Base-by-base conservation (phyloP, 1,140 invertebrate genomes). In the Caenorhabditis latens region DNA sequence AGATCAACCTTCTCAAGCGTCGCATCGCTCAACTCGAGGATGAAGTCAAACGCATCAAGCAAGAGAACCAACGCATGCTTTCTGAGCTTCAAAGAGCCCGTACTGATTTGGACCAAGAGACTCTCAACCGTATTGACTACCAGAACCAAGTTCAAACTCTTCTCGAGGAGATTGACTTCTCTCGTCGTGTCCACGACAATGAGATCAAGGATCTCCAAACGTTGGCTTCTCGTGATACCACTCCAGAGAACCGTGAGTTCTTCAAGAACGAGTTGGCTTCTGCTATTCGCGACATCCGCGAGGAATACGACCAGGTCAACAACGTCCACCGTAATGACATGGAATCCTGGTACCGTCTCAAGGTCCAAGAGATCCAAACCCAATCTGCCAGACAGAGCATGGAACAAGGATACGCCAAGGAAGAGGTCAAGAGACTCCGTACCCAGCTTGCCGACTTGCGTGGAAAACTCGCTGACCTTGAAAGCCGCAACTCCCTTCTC, bases 291-390 rank as follows among this genome's bases (percentile, higher is more conserved):
- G 94, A 94, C 87, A 94, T 94, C 83, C 93, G 94, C 84, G 90
- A 90, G 55, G 94, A 94, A 88, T 94, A 94, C 87, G 94, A 94
- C 53, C 90, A 91, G 75, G 90, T 94, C 88, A 93, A 93, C 88
- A 94, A 94, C 90, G 85, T 88, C 84, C 93, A 93, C 89, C 88
- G 93, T 14, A 93, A 93, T 83, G 91, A 93, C 65, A 93, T 93
- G 89, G 90, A 91, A 86, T 91, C 91, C n/a, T 91, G 90, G 90
- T 91, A 91, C 67, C 87, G 90, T 21, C 89, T 91, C 46, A 91
- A 91, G 86, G 91, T 94, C 11, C 93, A 94, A 91, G 93, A 94
- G 90, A 93, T 94, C 90, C 93, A 93, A 85, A 94, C 93, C 46
- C 93, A 93, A 14, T 93, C 93, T 63, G 93, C 92, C 53, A 92